phyloP scores from a whole-genome alignment of 1,140 invertebrate genomes.

The Monomorium pharaonis region DNA sequence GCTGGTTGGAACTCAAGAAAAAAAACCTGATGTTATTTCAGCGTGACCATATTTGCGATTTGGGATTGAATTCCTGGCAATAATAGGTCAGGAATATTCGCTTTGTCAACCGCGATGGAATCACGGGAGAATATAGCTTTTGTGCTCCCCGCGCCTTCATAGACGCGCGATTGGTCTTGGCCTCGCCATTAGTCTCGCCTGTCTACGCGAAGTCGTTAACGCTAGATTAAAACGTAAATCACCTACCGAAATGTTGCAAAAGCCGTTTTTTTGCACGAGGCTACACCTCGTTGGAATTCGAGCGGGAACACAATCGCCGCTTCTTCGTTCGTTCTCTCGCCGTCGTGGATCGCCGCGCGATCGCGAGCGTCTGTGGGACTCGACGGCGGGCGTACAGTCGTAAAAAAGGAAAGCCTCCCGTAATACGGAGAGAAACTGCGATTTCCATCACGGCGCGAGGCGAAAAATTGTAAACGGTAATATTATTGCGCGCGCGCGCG shows the following conservation, averaged over 20 bases:
- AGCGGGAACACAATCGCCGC: slow-evolving; percentile 46
- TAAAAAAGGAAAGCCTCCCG: not conserved
- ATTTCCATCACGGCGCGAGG: not conserved
- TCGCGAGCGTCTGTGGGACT: not conserved
- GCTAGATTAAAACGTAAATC: slow-evolving; percentile 63
- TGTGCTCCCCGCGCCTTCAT: slow-evolving; percentile 70
- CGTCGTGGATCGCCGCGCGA: not conserved
- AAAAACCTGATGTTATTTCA: not conserved
- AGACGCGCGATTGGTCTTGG: slow-evolving; percentile 72
- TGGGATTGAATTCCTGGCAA: slow-evolving; percentile 32
- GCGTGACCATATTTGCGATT: slow-evolving; percentile 24
- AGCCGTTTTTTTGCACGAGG: slow-evolving; percentile 48
- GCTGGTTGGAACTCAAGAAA: not conserved
- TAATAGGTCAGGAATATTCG: slow-evolving; percentile 51
- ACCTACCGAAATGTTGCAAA: slow-evolving; percentile 51
- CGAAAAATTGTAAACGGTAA: slow-evolving; percentile 9
- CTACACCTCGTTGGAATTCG: slow-evolving; percentile 56
- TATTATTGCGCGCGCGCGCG: not conserved
- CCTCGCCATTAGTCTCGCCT: slow-evolving; percentile 70
- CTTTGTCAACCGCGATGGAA: slow-evolving; percentile 50
- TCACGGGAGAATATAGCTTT: slow-evolving; percentile 44
- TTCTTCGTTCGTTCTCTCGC: not conserved
- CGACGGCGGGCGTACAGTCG: not conserved
- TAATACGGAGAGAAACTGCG: slow-evolving; percentile 3
- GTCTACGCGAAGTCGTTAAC: slow-evolving; percentile 57